These are phyloP conservation scores for Agonum fuliginosum DNA, from an alignment of 2,888 invertebrate species.

Conservation along the genomic window DNA sequence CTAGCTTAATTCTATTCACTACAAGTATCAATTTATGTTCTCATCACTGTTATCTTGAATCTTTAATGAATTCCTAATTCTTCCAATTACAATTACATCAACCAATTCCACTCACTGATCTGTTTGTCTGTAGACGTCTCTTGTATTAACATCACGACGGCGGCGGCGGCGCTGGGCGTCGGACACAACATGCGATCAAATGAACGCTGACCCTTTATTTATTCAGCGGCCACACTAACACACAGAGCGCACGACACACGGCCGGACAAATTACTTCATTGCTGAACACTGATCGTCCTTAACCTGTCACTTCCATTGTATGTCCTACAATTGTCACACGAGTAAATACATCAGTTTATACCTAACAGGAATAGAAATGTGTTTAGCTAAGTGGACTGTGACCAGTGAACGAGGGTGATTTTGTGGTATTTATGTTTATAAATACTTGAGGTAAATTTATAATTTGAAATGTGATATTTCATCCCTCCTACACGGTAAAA, in stretches of 20 bases:
- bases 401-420: no score
- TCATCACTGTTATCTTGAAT: no score
- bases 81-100: background rate
- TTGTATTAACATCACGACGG: background rate
- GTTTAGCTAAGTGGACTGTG: background rate
- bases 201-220: constrained; percentile 36
- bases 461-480: no score
- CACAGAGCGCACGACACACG: background rate
- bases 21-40: no score
- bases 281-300: constrained; percentile 34
- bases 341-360: constrained; percentile 29
- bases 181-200: constrained; percentile 19
- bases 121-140: background rate
- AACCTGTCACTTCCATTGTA: constrained; percentile 25
- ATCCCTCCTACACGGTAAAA: no score
- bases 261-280: constrained; percentile 29
- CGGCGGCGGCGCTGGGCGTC: no score
- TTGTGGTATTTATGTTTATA: background rate
- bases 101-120: background rate
- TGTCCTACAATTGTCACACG: background rate
- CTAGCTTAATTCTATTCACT: no score
- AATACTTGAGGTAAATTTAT: background rate
- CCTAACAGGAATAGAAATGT: background rate
- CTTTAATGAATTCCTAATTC: no score
- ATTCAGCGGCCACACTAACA: constrained; percentile 13